phyloP scores from a whole-genome alignment of 1,140 invertebrate genomes.

The Lamellibrachia luymesi region DNA sequence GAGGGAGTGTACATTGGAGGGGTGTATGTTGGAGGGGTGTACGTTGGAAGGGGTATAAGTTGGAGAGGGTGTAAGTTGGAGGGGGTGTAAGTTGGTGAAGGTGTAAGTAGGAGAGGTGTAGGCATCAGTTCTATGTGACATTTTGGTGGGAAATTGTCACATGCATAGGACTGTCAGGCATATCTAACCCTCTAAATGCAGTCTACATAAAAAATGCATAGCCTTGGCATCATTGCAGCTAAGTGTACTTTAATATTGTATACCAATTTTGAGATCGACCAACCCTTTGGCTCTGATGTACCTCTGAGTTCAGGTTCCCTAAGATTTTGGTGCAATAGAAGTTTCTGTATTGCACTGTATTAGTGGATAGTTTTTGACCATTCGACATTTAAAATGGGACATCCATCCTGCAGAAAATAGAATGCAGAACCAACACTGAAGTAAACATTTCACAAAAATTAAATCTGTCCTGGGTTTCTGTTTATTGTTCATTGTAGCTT shows the following conservation, averaged over 20 bases:
- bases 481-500: neutral
- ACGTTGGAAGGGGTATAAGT: no score
- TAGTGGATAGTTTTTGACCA: neutral
- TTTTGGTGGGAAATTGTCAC: slow-evolving; percentile 33
- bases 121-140: slow-evolving; percentile 54
- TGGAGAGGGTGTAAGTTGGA: no score
- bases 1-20: no score
- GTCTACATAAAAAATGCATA: neutral
- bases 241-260: neutral
- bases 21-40: no score
- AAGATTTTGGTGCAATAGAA: no score
- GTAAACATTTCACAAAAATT: neutral
- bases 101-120: neutral
- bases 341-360: no score
- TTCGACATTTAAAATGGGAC: neutral
- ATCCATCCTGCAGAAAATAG: neutral
- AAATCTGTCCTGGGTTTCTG: neutral
- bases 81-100: no score
- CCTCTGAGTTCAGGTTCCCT: no score
- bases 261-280: no score
- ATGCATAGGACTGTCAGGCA: no score
- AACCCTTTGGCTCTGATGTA: no score
- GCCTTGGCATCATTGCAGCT: neutral
- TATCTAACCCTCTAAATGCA: neutral
- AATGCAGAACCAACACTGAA: neutral